These are phyloP conservation scores for Clepsis dumicolana DNA, from an alignment of 2,888 invertebrate species.

Conservation along the genomic window DNA sequence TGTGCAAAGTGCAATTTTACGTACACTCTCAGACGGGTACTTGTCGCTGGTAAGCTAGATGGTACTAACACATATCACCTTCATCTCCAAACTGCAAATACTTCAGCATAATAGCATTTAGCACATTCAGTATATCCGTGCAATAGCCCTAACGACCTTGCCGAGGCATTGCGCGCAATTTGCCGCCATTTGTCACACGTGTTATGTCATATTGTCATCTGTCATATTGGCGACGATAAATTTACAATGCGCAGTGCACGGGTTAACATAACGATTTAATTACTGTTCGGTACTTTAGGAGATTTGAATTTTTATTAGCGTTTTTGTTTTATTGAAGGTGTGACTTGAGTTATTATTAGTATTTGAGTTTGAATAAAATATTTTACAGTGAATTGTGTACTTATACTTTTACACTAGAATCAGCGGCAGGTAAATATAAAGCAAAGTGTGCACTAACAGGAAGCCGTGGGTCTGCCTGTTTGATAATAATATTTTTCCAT, in stretches of 20 bases:
- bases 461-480: too few relatives aligned
- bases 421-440: too few relatives aligned
- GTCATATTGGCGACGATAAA: slow-evolving; percentile 39
- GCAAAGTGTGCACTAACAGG: too few relatives aligned
- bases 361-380: too few relatives aligned
- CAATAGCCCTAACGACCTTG: slow-evolving; percentile 34
- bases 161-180: slow-evolving; percentile 25
- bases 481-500: too few relatives aligned
- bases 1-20: not conserved
- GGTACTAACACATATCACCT: slow-evolving; percentile 13
- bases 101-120: slow-evolving; percentile 10
- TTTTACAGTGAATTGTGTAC: too few relatives aligned
- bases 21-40: not conserved
- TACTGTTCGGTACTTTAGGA: not conserved
- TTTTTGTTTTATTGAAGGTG: too few relatives aligned
- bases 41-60: too few relatives aligned
- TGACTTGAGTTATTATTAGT: too few relatives aligned
- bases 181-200: slow-evolving; percentile 39
- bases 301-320: not conserved
- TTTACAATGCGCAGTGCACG: slow-evolving; percentile 16
- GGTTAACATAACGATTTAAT: slow-evolving; percentile 18
- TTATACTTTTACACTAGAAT: too few relatives aligned
- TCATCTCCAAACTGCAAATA: slow-evolving; percentile 11
- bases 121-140: slow-evolving; percentile 21
- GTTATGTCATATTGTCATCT: slow-evolving; percentile 40